These are phyloP conservation scores for Dynastes tityus DNA, from an alignment of 2,888 invertebrate genomes.

Conservation along the genomic window DNA sequence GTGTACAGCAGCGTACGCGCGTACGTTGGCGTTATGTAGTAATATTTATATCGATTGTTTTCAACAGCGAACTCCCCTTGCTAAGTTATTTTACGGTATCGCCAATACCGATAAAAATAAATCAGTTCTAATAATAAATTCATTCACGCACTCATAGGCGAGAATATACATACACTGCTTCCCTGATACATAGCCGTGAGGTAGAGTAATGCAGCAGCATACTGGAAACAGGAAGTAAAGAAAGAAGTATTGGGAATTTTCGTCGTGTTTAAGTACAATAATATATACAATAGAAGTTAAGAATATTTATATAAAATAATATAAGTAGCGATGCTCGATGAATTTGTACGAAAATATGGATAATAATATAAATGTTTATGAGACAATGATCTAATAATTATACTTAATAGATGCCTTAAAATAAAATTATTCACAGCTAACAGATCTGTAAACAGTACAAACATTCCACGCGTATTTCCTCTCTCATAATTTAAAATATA, in stretches of 20 bases:
- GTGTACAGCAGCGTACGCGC: too few relatives aligned
- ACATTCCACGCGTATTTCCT: too few relatives aligned
- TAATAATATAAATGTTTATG: too few relatives aligned
- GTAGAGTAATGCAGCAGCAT: not conserved
- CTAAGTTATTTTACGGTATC: constrained; percentile 14
- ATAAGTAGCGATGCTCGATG: not conserved
- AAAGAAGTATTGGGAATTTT: not conserved
- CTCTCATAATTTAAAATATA: too few relatives aligned
- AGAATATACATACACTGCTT: not conserved
- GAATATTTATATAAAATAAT: not conserved
- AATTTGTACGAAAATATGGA: too few relatives aligned
- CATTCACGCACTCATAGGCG: constrained; percentile 4
- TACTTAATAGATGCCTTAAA: too few relatives aligned
- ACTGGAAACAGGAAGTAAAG: constrained; percentile 12
- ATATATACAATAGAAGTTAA: not conserved
- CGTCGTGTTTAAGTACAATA: too few relatives aligned
- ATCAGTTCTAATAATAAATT: constrained; percentile 25
- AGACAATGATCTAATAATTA: too few relatives aligned
- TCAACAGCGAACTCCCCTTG: not conserved
- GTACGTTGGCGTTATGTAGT: not conserved
- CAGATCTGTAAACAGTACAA: too few relatives aligned
- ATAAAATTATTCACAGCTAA: too few relatives aligned
- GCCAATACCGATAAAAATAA: constrained; percentile 23
- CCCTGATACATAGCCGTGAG: not conserved
- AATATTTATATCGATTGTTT: constrained; percentile 17